Evolutionary conservation across 2,888 invertebrate genomes (phyloP), one percentile per base, ranked within the genome.

Genomic region (Cristatella mucedo): DNA sequence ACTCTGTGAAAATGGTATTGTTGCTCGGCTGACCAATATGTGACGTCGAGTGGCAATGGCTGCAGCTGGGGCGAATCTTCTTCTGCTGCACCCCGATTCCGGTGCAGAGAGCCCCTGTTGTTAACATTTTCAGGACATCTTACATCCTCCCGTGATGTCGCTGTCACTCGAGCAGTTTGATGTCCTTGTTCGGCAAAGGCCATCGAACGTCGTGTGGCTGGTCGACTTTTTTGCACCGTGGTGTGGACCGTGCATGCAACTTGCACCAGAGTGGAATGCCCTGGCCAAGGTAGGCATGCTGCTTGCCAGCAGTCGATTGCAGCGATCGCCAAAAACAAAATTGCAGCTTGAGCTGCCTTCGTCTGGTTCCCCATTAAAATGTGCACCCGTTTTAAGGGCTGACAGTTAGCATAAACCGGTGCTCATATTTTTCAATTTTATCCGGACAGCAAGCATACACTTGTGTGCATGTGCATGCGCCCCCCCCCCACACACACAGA

Each of bases 171-270:
- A 67, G 18, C 68, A 67, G 32, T 80, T 78, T 54, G 59, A 72
- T 30, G 50, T 63, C 16, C 58, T 55, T 16, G 68, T 80, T 21
- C 60, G 65, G 11, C 61, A 69, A 20, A 74, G 76, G 52, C 65
- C 68, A 2, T 53, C 57, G 6, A 66, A 70, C 33, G 71, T 74
- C 43, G 59, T 78, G 3, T 79, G 77, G 76, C 56, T 77, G 19
- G 73, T 80, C 2, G 78, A 78, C 63, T 80, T 74, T 62, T 79
- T 71, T 57, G 77, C 77, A 9, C 76, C 78, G 1, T 79, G 78
- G 78, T 81, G 80, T 65, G 75, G 74, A 2, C 78, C 78, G 1
- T 81, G 80, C 56, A 75, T 76, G 52, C 73, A 74, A 54, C 63
- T 81, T 46, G 71, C 73, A 7, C 75, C 77, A 1, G 74, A 78